Conservation (phyloP, 2,113 vertebrate genomes). For the Pipra filicauda region DNA sequence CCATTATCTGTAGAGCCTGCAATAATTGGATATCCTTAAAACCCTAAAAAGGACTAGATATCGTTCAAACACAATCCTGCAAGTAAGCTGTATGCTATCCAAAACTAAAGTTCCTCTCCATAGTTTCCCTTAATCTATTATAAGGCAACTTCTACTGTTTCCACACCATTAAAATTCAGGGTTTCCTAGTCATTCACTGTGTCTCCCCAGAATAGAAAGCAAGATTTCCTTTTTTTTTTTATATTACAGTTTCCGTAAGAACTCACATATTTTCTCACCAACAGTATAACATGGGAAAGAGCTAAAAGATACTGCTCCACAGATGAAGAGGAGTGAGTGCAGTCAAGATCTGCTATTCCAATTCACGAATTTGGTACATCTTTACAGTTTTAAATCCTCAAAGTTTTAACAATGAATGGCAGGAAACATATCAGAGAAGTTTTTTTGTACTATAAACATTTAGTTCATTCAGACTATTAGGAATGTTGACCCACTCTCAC, state of each 20-base stretch:
- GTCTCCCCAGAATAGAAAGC: background rate
- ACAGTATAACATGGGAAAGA: background rate
- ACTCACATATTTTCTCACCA: background rate
- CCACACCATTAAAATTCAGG: background rate
- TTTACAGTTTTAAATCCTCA: background rate
- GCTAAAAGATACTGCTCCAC: background rate
- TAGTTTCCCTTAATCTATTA: background rate
- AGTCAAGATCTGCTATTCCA: background rate
- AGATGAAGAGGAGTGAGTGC: background rate
- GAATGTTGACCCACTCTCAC: background rate
- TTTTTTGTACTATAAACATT: background rate
- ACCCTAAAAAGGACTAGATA: background rate
- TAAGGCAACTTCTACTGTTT: background rate
- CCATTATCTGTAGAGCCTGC: background rate
- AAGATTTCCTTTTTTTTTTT: background rate
- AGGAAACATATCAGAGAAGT: background rate
- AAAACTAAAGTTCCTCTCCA: background rate
- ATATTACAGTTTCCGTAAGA: background rate
- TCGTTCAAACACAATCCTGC: background rate
- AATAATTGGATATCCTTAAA: background rate
- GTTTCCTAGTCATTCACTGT: background rate
- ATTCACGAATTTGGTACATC: fast-evolving
- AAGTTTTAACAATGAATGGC: background rate
- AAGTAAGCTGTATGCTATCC: background rate
- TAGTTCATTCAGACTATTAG: background rate